Evolutionary conservation across 2,797 vertebrate genomes (phyloP).

Genomic region (Margarornis squamiger): DNA sequence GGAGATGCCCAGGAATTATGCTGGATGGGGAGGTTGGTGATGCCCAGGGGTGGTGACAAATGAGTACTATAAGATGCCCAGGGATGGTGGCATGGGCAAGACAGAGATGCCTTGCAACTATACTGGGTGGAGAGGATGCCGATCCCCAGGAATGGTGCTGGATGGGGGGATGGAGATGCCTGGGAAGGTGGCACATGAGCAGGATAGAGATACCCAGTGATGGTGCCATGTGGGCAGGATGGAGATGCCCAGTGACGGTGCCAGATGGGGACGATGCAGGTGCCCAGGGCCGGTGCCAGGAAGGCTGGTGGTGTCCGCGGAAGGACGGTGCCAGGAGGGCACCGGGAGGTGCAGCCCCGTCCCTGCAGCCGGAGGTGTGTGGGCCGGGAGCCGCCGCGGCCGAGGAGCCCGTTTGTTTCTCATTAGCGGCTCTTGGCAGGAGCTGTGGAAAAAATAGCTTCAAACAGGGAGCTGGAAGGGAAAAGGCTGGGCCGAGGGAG

Average conservation of each 20-base stretch:
- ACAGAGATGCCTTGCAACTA: not conserved
- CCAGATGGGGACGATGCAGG: not conserved
- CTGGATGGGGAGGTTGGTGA: not conserved
- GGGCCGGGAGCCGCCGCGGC: conserved; percentile 13
- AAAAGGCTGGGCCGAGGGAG: not conserved
- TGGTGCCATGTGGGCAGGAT: not conserved
- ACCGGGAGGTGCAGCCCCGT: not conserved
- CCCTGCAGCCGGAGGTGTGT: conserved; percentile 3
- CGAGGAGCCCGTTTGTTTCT: conserved; percentile 56
- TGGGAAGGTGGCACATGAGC: not conserved
- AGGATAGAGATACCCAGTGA: not conserved
- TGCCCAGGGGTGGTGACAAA: not conserved
- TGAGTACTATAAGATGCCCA: not conserved
- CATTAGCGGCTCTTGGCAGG: conserved; percentile 67
- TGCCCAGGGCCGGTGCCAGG: not conserved
- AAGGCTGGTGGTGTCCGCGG: fast-evolving
- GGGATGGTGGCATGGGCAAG: not conserved
- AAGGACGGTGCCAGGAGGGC: not conserved
- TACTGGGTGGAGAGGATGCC: not conserved
- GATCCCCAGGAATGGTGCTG: not conserved
- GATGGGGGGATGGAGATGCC: not conserved
- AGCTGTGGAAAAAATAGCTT: conserved; percentile 64
- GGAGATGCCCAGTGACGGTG: not conserved
- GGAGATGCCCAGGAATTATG: too few relatives aligned
- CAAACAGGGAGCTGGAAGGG: conserved; percentile 47